A percentile compares a stretch with the other conserved stretches of the same genome.
phyloP scores from a whole-genome alignment of 2,113 vertebrate species.

The Xenopus borealis region DNA sequence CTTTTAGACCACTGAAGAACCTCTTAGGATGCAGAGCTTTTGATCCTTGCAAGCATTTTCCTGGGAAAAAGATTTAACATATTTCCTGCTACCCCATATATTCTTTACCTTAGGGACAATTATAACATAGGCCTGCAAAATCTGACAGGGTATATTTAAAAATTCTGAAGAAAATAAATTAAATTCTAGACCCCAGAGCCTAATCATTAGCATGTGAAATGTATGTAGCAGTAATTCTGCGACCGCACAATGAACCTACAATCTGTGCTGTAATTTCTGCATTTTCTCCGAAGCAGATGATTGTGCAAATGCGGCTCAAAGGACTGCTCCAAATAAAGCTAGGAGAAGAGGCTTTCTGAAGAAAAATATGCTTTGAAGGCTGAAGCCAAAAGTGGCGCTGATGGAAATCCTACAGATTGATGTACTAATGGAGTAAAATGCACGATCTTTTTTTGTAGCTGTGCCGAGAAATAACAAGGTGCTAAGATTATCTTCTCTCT shows the following conservation, averaged over 20 bases:
- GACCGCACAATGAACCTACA: conserved; percentile 15
- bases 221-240: not conserved
- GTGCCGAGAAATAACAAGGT: conserved; percentile 22
- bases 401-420: conserved; percentile 20
- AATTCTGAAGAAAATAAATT: not conserved
- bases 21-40: no score
- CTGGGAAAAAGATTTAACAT: not conserved
- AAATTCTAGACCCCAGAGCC: not conserved
- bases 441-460: not conserved
- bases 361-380: conserved; percentile 29
- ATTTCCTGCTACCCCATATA: not conserved
- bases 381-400: conserved; percentile 15
- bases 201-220: not conserved
- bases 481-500: conserved; percentile 17
- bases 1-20: no score
- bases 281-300: conserved; percentile 8
- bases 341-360: not conserved
- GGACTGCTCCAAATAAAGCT: conserved; percentile 6
- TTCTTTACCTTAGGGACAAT: not conserved
- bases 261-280: not conserved
- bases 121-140: not conserved
- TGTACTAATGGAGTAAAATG: conserved; percentile 1
- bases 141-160: not conserved
- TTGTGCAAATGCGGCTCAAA: conserved; percentile 12
- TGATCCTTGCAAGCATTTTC: no score